Base-by-base conservation (phyloP, 1,140 invertebrate genomes). In the Adoxophyes honmai region DNA sequence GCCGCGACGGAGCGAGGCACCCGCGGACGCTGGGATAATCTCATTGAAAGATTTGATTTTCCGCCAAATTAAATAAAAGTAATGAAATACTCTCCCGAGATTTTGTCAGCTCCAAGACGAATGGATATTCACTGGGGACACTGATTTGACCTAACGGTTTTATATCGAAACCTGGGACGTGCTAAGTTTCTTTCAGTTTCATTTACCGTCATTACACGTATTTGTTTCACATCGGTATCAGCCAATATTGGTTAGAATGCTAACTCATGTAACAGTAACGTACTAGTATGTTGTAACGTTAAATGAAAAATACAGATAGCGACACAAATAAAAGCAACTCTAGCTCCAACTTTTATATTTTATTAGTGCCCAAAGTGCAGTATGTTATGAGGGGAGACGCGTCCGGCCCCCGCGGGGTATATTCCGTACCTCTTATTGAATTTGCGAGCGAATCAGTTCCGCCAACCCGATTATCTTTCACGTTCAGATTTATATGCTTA, bases 1-100 rank as follows among this genome's bases (percentile, higher is more conserved):
- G n/a, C 13, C 48, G 66, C 62, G 57, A 57, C 61, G 65, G 62
- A 59, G 62, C 64, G 58, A 42, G 18, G 55, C 61, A 44, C 52
- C 62, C 60, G 66, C 62, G 63, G 64, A 76, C 66, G 65, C 55
- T 54, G 73, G 72, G 81, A 80, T 87, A 87, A 87, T 86, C 77
- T 70, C 73, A 79, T 86, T 74, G 75, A 86, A 82, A 78, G 82
- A 88, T 86, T 86, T 86, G 81, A 86, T 86, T 86, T 88, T 88
- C 81, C 81, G 73, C 76, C 79, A 86, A 88, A 86, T 86, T 88
- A 81, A 72, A 88, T 86, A 78, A 78, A 79, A 81, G 82, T 85
- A 85, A 86, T 85, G 80, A 85, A 82, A 86, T 74, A 78, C 69
- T 77, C 75, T 61, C 70, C 55, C 57, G 68, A 73, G 71, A 78